phyloP scores from a whole-genome alignment of 1,140 invertebrate species.

The Drosophila yakuba region DNA sequence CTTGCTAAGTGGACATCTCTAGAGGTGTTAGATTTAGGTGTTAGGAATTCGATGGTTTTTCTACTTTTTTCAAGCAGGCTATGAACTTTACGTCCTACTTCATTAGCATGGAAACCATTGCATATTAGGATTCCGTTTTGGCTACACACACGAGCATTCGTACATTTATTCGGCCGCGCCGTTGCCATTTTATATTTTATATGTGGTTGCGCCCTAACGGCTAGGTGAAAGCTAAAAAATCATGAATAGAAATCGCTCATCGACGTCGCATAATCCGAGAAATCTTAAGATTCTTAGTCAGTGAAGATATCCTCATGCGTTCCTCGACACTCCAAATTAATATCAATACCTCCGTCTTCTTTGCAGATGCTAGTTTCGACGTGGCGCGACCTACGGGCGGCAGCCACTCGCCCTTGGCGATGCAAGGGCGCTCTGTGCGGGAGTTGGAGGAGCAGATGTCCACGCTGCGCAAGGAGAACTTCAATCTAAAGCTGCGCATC shows the following conservation, averaged over 20 bases:
- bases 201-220: conserved; percentile 1
- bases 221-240: not conserved
- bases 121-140: conserved; percentile 22
- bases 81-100: not conserved
- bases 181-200: conserved; percentile 45
- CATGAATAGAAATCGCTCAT: conserved; percentile 15
- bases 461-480: conserved; percentile 94
- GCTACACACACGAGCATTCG: conserved; percentile 25
- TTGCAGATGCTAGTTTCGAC: conserved; percentile 69
- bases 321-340: not conserved
- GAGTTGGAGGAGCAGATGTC: conserved; percentile 95
- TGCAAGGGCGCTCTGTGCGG: conserved; percentile 90
- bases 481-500: conserved; percentile 94
- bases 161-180: conserved; percentile 7
- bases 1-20: too few species aligned
- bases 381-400: conserved; percentile 52
- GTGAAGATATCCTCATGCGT: not conserved
- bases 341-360: not conserved
- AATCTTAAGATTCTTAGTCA: conserved; percentile 6
- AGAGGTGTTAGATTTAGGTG: too few species aligned
- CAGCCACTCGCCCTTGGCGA: conserved; percentile 84
- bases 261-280: not conserved
- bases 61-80: not conserved
- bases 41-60: too few species aligned
- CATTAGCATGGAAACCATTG: not conserved